These are phyloP conservation scores for Drosophila formosana DNA, from an alignment of 2,888 invertebrate genomes.

Conservation along the genomic window DNA sequence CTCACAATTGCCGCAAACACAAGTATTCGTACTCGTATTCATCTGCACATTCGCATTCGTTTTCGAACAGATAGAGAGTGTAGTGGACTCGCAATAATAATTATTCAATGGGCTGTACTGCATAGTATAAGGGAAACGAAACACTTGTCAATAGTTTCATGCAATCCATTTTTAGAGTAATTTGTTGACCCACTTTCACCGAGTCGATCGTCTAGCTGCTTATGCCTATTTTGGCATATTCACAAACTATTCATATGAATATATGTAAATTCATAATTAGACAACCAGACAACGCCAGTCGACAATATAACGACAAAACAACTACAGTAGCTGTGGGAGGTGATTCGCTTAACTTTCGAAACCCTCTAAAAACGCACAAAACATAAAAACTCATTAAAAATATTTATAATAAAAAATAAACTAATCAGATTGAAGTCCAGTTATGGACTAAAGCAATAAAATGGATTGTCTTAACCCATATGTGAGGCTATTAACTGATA, in stretches of 20 bases:
- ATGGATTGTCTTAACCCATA: slow-evolving; percentile 12
- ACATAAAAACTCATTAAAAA: slow-evolving; percentile 12
- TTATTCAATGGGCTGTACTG: slow-evolving; percentile 20
- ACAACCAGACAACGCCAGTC: slow-evolving; percentile 42
- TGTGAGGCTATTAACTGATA: slow-evolving; percentile 12
- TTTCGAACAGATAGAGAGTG: neutral
- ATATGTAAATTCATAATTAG: slow-evolving; percentile 56
- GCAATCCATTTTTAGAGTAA: slow-evolving; percentile 44
- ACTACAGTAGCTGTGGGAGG: slow-evolving; percentile 48
- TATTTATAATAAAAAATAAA: slow-evolving; percentile 2
- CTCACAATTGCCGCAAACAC: slow-evolving; percentile 45
- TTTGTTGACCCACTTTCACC: slow-evolving; percentile 77
- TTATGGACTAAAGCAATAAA: slow-evolving; percentile 32
- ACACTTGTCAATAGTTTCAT: slow-evolving; percentile 47
- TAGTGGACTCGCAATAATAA: neutral
- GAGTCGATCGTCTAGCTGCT: slow-evolving; percentile 49
- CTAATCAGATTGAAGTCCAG: slow-evolving; percentile 47
- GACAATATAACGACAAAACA: slow-evolving; percentile 20
- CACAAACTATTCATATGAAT: slow-evolving; percentile 52
- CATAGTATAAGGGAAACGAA: slow-evolving; percentile 14
- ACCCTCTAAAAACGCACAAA: neutral
- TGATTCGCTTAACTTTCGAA: slow-evolving; percentile 60
- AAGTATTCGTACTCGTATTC: slow-evolving; percentile 13
- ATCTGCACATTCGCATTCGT: neutral
- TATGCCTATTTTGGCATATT: slow-evolving; percentile 70